Conservation (phyloP, 2,888 invertebrate species). For the Rhamnusium bicolor region DNA sequence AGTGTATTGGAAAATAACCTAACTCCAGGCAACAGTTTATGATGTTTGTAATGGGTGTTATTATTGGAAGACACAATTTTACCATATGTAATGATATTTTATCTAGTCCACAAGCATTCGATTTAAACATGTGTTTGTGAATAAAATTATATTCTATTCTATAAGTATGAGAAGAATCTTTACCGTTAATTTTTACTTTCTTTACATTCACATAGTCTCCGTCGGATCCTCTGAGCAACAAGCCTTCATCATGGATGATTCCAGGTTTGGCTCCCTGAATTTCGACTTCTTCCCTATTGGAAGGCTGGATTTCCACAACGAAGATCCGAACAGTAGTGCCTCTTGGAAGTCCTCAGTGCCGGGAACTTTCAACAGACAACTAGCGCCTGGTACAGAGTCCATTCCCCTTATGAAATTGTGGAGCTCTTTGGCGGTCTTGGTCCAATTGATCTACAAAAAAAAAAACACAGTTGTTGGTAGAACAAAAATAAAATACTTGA, state of each 20-base stretch:
- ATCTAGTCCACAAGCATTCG: too few species aligned
- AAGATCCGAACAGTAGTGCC: slow-evolving; percentile 87
- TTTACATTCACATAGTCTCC: slow-evolving; percentile 78
- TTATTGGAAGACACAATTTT: too few species aligned
- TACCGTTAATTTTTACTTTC: slow-evolving; percentile 66
- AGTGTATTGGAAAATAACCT: too few species aligned
- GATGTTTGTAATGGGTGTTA: too few species aligned
- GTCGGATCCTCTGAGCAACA: slow-evolving; percentile 88
- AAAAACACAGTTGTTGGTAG: too few species aligned
- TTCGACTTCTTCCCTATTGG: slow-evolving; percentile 75
- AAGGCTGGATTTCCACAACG: slow-evolving; percentile 75
- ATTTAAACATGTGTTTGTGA: too few species aligned
- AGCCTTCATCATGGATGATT: slow-evolving; percentile 84
- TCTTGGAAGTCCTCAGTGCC: slow-evolving; percentile 74
- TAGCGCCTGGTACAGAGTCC: slow-evolving; percentile 96
- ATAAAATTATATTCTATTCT: too few species aligned
- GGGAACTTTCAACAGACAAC: slow-evolving; percentile 69
- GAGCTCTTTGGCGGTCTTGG: slow-evolving; percentile 79
- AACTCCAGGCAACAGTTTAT: too few species aligned
- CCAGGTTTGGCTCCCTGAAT: slow-evolving; percentile 79
- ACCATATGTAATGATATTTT: too few species aligned
- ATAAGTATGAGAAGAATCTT: too few species aligned
- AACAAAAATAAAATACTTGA: too few species aligned
- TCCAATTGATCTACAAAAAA: slow-evolving; percentile 78
- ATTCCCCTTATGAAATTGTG: slow-evolving; percentile 96